A percentile compares a stretch with the other conserved stretches of the same genome.
These are phyloP conservation scores for Xerus inauris DNA, from an alignment of 2,113 vertebrate species.

Conservation along the genomic window DNA sequence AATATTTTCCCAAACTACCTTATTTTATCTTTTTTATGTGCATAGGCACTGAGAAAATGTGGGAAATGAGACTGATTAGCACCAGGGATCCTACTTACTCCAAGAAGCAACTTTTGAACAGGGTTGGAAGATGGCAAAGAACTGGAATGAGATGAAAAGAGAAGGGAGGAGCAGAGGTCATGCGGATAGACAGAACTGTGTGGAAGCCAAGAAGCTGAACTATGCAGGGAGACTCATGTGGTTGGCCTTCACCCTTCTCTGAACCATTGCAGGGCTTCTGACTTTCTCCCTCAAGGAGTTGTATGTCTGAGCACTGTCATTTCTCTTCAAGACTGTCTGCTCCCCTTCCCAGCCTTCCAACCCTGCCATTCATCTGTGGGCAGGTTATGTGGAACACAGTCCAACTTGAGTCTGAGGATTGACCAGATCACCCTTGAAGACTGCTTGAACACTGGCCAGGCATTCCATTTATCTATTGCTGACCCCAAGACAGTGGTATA, in stretches of 20 bases:
- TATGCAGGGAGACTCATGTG: neutral
- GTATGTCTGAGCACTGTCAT: neutral
- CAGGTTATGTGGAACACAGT: neutral
- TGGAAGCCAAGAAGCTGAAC: neutral
- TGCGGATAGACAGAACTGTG: neutral
- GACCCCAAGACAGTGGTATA: neutral
- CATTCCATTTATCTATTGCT: neutral
- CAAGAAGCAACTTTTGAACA: conserved; percentile 1
- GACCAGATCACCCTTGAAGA: neutral
- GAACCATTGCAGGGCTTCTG: neutral
- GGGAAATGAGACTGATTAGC: neutral
- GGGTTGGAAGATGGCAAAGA: neutral
- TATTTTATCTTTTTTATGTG: conserved; percentile 10
- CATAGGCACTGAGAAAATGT: neutral
- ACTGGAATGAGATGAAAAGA: neutral
- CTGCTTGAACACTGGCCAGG: neutral
- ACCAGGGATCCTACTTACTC: neutral
- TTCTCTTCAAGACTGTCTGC: neutral
- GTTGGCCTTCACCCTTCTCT: neutral
- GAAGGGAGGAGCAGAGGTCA: neutral
- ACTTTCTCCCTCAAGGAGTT: neutral
- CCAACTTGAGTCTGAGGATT: neutral
- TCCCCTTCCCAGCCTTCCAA: neutral
- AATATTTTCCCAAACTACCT: neutral
- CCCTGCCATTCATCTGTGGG: neutral